phyloP scores from a whole-genome alignment of 2,113 vertebrate species.

The Meles meles region DNA sequence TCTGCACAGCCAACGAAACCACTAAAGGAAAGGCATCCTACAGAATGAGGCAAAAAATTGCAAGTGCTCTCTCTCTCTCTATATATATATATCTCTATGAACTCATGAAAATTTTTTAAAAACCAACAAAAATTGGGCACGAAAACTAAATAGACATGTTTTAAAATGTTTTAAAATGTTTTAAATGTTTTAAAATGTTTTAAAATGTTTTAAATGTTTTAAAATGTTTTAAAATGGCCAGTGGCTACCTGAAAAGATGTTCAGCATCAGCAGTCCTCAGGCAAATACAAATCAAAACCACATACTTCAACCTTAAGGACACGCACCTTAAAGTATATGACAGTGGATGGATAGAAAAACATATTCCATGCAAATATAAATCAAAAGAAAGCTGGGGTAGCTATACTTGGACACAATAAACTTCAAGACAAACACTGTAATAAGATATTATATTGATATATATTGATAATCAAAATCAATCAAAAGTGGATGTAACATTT shows the following conservation, averaged over 20 bases:
- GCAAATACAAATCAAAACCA: neutral
- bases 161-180: no score
- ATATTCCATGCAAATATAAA: neutral
- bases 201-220: no score
- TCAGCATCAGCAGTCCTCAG: neutral
- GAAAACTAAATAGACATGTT: neutral
- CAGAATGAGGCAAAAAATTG: neutral
- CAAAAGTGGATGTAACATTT: neutral
- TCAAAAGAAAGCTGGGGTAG: no score
- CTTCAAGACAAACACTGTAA: neutral
- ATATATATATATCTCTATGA: neutral
- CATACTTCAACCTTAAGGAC: neutral
- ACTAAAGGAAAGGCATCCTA: neutral
- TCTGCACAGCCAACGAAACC: neutral
- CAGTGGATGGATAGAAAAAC: neutral
- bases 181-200: no score
- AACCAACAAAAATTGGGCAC: neutral
- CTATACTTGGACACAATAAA: neutral
- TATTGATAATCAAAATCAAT: neutral
- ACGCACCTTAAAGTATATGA: neutral
- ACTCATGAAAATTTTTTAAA: neutral
- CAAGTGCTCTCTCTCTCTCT: no score
- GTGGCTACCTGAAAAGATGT: neutral
- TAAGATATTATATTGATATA: neutral
- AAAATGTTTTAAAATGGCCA: no score